Percentiles rank a stretch among this genome's conserved stretches.
Conservation (phyloP, 2,888 invertebrate genomes). For the Lottia gigantea region DNA sequence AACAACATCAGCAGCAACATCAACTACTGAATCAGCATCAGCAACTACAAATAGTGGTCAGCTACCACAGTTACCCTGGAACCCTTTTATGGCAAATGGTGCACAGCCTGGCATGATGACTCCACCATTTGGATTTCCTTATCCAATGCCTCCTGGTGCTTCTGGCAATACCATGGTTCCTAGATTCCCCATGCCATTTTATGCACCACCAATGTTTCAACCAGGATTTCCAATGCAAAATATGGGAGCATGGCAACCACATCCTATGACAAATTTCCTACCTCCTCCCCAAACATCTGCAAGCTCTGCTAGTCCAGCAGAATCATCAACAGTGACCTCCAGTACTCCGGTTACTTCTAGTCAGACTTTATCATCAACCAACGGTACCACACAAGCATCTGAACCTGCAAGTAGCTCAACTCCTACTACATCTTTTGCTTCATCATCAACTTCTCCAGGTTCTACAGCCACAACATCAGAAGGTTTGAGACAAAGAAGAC, state of each 20-base stretch:
- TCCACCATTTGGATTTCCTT: conserved; percentile 2
- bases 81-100: neutral
- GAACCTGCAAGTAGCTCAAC: neutral
- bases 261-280: neutral
- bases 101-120: neutral
- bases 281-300: neutral
- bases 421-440: neutral
- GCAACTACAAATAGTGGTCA: neutral
- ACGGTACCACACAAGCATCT: neutral
- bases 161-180: neutral
- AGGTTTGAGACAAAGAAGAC: neutral
- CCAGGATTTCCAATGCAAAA: neutral
- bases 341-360: neutral
- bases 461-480: neutral
- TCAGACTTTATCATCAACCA: neutral
- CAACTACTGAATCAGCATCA: neutral
- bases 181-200: conserved; percentile 15
- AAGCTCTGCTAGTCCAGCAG: neutral
- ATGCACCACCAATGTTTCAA: conserved; percentile 12
- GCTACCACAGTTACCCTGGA: conserved; percentile 4
- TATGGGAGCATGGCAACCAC: neutral
- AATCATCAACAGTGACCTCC: neutral
- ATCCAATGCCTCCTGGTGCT: neutral
- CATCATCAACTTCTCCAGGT: neutral
- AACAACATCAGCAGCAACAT: neutral